Evolutionary conservation across 1,140 invertebrate species (phyloP).

Genomic region (Uloborus diversus): DNA sequence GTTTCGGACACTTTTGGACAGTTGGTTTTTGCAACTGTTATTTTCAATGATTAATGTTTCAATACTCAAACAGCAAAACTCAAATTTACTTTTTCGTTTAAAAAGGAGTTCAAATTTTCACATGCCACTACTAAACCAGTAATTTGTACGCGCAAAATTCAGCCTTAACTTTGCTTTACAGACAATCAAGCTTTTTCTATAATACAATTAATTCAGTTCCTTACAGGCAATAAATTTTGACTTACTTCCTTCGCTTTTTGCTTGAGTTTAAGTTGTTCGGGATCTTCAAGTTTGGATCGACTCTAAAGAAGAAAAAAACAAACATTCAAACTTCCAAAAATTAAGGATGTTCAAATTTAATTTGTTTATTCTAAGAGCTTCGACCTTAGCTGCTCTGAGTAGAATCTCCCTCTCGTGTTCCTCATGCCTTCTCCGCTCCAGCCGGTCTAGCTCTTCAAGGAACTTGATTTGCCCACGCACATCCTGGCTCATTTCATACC

Average conservation of each 20-base stretch:
- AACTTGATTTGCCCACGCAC: slow-evolving; percentile 93
- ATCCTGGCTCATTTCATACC: slow-evolving; percentile 91
- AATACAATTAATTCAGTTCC: no score
- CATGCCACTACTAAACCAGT: no score
- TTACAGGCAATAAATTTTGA: no score
- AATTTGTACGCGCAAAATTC: no score
- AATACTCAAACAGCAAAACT: no score
- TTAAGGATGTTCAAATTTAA: not conserved
- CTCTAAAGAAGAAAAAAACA: slow-evolving; percentile 63
- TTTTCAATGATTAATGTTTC: no score
- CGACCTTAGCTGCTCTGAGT: slow-evolving; percentile 92
- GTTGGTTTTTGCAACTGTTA: no score
- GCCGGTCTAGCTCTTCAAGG: slow-evolving; percentile 91
- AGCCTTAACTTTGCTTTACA: no score
- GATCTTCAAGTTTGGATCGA: slow-evolving; percentile 95
- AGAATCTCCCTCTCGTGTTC: slow-evolving; percentile 94
- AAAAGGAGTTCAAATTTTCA: no score
- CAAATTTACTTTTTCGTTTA: no score
- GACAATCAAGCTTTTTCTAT: no score
- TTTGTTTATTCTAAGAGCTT: not conserved
- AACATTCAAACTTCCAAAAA: not conserved
- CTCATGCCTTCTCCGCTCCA: slow-evolving; percentile 92
- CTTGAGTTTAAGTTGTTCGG: slow-evolving; percentile 96
- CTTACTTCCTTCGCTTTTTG: slow-evolving; percentile 88
- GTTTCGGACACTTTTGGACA: no score